A percentile compares a stretch with the other conserved stretches of the same genome.
Conservation (phyloP, 2,888 invertebrate genomes). For the Spialia ferax region DNA sequence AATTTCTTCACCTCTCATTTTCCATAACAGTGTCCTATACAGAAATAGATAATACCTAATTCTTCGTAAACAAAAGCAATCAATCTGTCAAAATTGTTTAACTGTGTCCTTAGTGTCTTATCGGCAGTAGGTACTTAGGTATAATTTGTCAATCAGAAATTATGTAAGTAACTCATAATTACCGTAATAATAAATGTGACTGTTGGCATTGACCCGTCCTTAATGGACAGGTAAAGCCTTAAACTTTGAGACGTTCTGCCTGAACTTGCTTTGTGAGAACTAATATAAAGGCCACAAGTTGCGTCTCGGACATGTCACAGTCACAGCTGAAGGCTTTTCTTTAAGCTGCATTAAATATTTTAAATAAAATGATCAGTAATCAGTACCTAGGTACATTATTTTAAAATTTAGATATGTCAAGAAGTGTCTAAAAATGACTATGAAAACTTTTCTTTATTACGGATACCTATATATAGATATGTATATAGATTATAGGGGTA, state of each 20-base stretch:
- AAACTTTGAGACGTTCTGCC: constrained; percentile 1
- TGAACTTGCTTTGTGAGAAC: constrained; percentile 17
- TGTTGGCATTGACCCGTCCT: constrained; percentile 17
- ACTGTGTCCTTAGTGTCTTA: not conserved
- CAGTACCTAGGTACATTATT: no score
- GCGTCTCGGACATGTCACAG: not conserved
- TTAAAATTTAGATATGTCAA: no score
- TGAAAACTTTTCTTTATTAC: no score
- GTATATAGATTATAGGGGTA: no score
- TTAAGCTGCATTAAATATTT: not conserved
- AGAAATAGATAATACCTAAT: no score
- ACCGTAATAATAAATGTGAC: not conserved
- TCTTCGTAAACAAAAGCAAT: not conserved
- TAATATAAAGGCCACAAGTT: not conserved
- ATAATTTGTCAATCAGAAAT: not conserved
- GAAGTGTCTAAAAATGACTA: no score
- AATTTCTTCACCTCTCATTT: no score
- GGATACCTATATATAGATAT: no score
- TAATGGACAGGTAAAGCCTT: constrained; percentile 5
- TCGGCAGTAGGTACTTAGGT: not conserved
- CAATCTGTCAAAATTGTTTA: not conserved
- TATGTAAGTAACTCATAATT: not conserved
- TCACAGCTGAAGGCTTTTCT: not conserved
- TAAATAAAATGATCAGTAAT: no score
- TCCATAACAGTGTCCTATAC: no score